Base-by-base conservation (phyloP, 2,888 invertebrate species). In the Sesia apiformis region DNA sequence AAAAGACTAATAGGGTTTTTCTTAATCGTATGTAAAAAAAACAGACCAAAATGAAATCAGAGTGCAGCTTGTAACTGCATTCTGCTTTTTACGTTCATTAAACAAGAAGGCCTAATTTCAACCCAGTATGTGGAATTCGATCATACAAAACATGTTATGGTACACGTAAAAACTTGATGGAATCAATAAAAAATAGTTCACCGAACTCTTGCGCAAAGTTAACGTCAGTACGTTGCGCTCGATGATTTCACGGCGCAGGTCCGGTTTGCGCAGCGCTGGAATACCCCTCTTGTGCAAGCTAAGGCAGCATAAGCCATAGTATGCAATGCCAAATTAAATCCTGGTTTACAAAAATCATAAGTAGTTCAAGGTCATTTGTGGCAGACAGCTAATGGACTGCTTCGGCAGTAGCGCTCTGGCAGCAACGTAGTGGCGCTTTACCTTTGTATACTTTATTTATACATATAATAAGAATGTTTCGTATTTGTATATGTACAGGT, bases 131-230 rank as follows among this genome's bases (percentile, higher is more conserved):
- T 23, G 2, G 23, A 23, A 23, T 23, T 23, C 23, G 23, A 23
- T 23, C 23, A 46, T 3, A 7, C 4, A 46, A 46, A 46, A 46
- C 46, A 1, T 23, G 46, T 46, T 46, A 8, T 6, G 46, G 23
- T 46, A 23, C 46, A 23, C 23, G 23, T n/a, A 6, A 46, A 46
- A 46, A 23, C 8, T 46, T 46, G 46, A 46, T 46, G 23, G 23
- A 23, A 23, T 46, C 23, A 38, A 50, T 38, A 50, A 67, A 69
- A 66, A 69, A 62, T 75, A 73, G 87, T 86, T 88, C 86, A 85
- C 72, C 80, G 87, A 86, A 86, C 87, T 74, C 58, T 88, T 88
- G 76, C 82, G 80, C 79, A 87, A 86, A 70, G 55, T n/a, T n/a
- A 49, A 8, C 57, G 54, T 62, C 58, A 51, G 53, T 40, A 39